A percentile compares a stretch with the other conserved stretches of the same genome.
phyloP scores from a whole-genome alignment of 64 coral and sea anemone species.

The Orbicella faveolata region DNA sequence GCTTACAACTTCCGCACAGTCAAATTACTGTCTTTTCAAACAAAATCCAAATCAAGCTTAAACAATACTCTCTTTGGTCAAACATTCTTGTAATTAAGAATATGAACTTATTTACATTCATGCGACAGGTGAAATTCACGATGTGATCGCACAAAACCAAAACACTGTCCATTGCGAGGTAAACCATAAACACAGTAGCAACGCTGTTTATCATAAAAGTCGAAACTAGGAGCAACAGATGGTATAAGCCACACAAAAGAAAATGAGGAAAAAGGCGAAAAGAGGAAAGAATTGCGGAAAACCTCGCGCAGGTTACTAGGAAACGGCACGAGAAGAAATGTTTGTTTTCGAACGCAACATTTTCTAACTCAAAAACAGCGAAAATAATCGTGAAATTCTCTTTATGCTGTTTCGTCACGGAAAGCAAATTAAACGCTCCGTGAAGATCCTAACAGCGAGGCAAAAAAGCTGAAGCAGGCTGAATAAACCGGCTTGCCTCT shows the following conservation, averaged over 20 bases:
- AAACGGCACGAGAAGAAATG: neutral
- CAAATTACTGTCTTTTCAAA: constrained; percentile 10
- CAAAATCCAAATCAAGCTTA: neutral
- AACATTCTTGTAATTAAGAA: constrained; percentile 11
- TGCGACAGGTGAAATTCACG: neutral
- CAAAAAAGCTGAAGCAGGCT: neutral
- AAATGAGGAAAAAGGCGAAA: neutral
- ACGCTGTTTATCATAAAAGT: neutral
- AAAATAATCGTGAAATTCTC: neutral
- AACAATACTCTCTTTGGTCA: constrained; percentile 1
- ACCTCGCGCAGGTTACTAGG: constrained; percentile 1
- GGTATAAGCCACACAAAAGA: constrained; percentile 14
- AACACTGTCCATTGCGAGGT: neutral
- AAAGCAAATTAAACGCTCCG: neutral
- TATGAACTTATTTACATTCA: constrained; percentile 10
- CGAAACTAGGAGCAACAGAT: constrained; percentile 33
- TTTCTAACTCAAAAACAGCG: no score
- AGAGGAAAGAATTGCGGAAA: constrained; percentile 4
- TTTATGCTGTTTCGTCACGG: neutral
- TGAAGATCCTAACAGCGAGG: neutral
- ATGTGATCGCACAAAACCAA: neutral
- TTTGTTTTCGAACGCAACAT: neutral
- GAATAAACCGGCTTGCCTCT: neutral
- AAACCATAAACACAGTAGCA: neutral
- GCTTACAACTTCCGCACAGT: neutral